Base-by-base conservation (phyloP, 2,888 invertebrate genomes). In the Ennomos erosarius region DNA sequence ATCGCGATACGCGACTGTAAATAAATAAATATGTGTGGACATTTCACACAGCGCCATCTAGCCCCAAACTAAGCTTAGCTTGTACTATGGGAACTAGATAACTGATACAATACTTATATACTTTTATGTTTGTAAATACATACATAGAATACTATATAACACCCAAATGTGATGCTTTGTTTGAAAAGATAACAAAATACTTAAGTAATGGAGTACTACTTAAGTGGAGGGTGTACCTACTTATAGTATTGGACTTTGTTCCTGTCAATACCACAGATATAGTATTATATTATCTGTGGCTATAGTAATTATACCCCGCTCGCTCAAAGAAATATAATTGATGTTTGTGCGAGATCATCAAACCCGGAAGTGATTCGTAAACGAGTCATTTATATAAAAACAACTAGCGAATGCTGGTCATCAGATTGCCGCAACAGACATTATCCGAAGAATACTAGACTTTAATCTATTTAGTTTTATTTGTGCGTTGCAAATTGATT, bases 401-500 rank as follows among this genome's bases (percentile, higher is more conserved):
- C 58, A 40, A 34, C 13, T 53, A 46, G 62, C 53, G 46, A 73
- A 75, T 75, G 74, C 68, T 64, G 65, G 63, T 65, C 67, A 70
- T 74, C 71, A 54, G 9, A 68, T 58, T 60, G 68, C 65, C 71
- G 75, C 76, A 75, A 73, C 72, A 62, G 68, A 75, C 62, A 62
- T 60, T 65, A 66, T 73, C 47, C 67, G 73, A 80, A 77, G 71
- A 81, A 79, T 81, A 78, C 74, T 79, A 80, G 81, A 1, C 75
- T 63, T 64, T 73, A 75, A 69, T 74, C 65, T 62, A 67, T 68
- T 76, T 72, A 67, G 61, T 74, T 75, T 77, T 75, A 72, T 76
- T 81, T 75, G 67, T 74, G 75, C 79, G 78, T 80, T 76, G 59
- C 78, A 64, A 82, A 78, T 82, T 71, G 74, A 59, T 65, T 66